phyloP scores from a whole-genome alignment of 2,113 vertebrate genomes.

The Notarius quadriscutis region DNA sequence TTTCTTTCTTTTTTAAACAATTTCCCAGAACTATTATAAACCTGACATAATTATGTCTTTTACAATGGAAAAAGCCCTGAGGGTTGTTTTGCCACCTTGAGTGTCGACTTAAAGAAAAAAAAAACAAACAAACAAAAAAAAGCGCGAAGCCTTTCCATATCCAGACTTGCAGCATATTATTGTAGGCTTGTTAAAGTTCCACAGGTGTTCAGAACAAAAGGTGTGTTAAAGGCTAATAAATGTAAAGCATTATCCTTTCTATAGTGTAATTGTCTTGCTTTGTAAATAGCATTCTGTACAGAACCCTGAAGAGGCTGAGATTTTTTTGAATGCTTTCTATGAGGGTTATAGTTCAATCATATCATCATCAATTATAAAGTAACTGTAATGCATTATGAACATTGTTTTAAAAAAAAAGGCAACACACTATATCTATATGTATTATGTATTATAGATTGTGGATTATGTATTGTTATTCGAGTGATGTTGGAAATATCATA shows the following conservation, averaged over 20 bases:
- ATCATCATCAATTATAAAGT: background rate
- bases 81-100: conserved; percentile 12
- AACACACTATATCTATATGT: background rate
- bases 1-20: conserved; percentile 29
- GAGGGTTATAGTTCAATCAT: background rate
- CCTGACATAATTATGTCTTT: conserved; percentile 1
- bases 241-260: background rate
- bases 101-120: background rate
- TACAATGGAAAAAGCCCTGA: conserved; percentile 12
- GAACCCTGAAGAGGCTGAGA: background rate
- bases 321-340: background rate
- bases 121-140: background rate
- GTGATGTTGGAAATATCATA: background rate
- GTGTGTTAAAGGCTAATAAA: background rate
- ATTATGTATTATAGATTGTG: background rate
- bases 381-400: too few species aligned
- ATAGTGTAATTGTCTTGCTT: background rate
- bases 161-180: conserved; percentile 5
- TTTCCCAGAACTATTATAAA: conserved; percentile 22
- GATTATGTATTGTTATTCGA: too few species aligned
- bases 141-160: conserved; percentile 17
- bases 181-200: background rate
- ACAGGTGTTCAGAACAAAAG: conserved; percentile 14
- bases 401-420: background rate
- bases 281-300: background rate